Percentiles rank a stretch among this genome's conserved stretches.
Conservation (phyloP, 2,113 vertebrate species). For the Rissa tridactyla region DNA sequence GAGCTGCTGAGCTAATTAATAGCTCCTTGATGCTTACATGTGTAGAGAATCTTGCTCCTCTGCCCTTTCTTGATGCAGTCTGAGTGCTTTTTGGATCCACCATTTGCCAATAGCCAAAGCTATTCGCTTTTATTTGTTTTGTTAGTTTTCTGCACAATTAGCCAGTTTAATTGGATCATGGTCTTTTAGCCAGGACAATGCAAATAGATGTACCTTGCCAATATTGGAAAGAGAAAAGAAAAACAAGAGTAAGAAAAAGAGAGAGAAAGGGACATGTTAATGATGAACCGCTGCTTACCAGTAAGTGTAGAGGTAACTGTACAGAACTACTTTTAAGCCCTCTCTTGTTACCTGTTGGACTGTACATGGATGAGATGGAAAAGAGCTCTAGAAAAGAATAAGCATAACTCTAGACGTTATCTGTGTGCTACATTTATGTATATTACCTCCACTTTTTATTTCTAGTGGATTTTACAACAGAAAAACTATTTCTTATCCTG, state of each 20-base stretch:
- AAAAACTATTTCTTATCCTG: not conserved
- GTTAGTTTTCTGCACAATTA: not conserved
- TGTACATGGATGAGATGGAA: not conserved
- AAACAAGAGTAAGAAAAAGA: not conserved
- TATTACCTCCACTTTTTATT: not conserved
- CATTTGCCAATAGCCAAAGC: not conserved
- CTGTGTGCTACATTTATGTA: not conserved
- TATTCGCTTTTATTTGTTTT: not conserved
- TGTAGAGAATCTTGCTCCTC: not conserved
- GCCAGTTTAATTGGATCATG: not conserved
- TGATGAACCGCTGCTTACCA: not conserved
- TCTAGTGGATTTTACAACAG: not conserved
- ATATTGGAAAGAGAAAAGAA: accelerated
- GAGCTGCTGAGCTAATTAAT: not conserved
- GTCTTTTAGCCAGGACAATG: not conserved
- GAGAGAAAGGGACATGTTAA: not conserved
- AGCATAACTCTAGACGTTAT: not conserved
- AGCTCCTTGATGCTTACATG: not conserved
- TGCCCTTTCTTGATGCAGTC: accelerated
- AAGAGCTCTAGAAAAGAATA: not conserved
- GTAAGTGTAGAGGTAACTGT: not conserved
- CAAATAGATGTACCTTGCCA: not conserved
- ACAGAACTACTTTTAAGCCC: not conserved
- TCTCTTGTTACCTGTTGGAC: not conserved
- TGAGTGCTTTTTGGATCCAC: not conserved